Conservation (phyloP, 2,888 invertebrate species). For the Cephus sareptanus region DNA sequence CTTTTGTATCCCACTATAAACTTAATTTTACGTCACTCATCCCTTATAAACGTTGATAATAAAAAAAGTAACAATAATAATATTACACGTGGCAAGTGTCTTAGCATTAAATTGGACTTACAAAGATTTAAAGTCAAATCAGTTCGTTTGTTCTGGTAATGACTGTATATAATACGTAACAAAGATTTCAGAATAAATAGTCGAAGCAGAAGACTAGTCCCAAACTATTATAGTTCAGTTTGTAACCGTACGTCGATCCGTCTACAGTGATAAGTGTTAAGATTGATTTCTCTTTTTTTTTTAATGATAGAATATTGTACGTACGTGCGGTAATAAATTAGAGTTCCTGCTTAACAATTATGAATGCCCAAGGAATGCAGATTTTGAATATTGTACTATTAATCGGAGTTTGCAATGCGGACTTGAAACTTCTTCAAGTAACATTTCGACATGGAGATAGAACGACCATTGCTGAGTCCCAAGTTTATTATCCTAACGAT, state of each 20-base stretch:
- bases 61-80: too few relatives aligned
- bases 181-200: background rate
- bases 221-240: background rate
- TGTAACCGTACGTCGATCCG: background rate
- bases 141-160: background rate
- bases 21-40: background rate
- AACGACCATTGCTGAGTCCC: slow-evolving; percentile 12
- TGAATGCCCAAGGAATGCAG: background rate
- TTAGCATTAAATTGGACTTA: background rate
- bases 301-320: background rate
- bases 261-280: background rate
- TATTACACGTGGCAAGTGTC: too few relatives aligned
- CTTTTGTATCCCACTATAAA: background rate
- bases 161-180: background rate
- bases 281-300: background rate
- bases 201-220: background rate
- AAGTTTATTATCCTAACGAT: slow-evolving; percentile 26
- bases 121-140: background rate
- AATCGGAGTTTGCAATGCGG: slow-evolving; percentile 1
- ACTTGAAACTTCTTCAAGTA: slow-evolving; percentile 27
- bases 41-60: too few relatives aligned
- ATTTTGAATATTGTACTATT: too few relatives aligned
- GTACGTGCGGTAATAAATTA: background rate
- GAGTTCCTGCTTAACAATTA: background rate
- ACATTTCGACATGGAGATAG: slow-evolving; percentile 33